These are phyloP conservation scores for Xestia c-nigrum DNA, from an alignment of 2,888 invertebrate genomes.

Conservation along the genomic window DNA sequence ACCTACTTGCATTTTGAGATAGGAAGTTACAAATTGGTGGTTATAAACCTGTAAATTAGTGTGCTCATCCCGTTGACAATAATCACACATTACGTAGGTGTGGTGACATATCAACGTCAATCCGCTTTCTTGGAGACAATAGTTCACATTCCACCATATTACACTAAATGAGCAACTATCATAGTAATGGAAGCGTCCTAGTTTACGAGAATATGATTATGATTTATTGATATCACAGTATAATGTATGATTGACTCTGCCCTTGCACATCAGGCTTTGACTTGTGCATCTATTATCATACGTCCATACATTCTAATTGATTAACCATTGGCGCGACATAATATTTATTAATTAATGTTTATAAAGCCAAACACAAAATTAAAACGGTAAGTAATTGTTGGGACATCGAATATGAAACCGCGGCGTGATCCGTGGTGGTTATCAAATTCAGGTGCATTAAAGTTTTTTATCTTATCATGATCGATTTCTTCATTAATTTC, in stretches of 20 bases:
- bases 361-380: slow-evolving; percentile 9
- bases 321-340: slow-evolving; percentile 48
- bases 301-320: slow-evolving; percentile 56
- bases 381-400: slow-evolving; percentile 15
- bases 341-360: slow-evolving; percentile 52
- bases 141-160: slow-evolving; percentile 58
- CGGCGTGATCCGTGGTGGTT: slow-evolving; percentile 9
- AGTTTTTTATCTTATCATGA: slow-evolving; percentile 34
- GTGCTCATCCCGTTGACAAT: slow-evolving; percentile 59
- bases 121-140: slow-evolving; percentile 64
- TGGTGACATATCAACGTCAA: slow-evolving; percentile 59
- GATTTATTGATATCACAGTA: slow-evolving; percentile 45
- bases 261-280: slow-evolving; percentile 55
- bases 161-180: slow-evolving; percentile 51
- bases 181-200: slow-evolving; percentile 57
- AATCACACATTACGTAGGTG: slow-evolving; percentile 64
- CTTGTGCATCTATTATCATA: slow-evolving; percentile 46
- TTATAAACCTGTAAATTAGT: slow-evolving; percentile 66
- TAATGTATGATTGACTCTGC: slow-evolving; percentile 32
- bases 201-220: slow-evolving; percentile 42
- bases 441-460: slow-evolving; percentile 41
- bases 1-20: slow-evolving; percentile 65
- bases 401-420: background rate
- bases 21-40: slow-evolving; percentile 69
- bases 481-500: slow-evolving; percentile 27